Percentiles rank a stretch among this genome's conserved stretches.
Evolutionary conservation across 2,888 invertebrate genomes (phyloP).

Genomic region (Automeris io): DNA sequence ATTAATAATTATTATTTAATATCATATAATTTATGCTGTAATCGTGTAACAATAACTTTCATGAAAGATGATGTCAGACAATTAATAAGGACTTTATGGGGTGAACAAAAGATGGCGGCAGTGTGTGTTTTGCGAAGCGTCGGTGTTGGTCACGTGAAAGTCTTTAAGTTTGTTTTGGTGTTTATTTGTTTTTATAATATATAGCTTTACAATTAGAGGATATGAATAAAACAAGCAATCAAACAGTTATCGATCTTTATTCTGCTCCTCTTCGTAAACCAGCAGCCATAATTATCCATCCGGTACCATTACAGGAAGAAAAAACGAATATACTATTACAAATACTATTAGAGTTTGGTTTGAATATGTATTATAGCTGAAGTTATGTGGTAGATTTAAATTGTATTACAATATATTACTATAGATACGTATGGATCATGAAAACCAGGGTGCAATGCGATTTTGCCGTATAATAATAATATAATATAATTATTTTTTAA

Average conservation of each 20-base stretch:
- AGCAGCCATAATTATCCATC: slow-evolving; percentile 74
- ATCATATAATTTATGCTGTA: too few species aligned
- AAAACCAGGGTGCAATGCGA: slow-evolving; percentile 75
- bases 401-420: slow-evolving; percentile 68
- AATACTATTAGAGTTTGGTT: slow-evolving; percentile 75
- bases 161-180: too few species aligned
- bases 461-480: slow-evolving; percentile 44
- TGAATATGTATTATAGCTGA: slow-evolving; percentile 75
- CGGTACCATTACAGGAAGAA: slow-evolving; percentile 76
- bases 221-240: slow-evolving; percentile 61
- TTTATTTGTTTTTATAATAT: too few species aligned
- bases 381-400: slow-evolving; percentile 70
- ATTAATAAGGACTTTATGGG: too few species aligned
- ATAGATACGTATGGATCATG: slow-evolving; percentile 70
- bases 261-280: slow-evolving; percentile 68
- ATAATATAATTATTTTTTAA: slow-evolving; percentile 36
- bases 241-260: slow-evolving; percentile 77
- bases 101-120: too few species aligned
- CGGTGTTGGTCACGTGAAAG: too few species aligned
- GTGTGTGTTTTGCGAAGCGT: too few species aligned
- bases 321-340: slow-evolving; percentile 73
- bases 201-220: not conserved
- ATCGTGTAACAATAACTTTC: too few species aligned
- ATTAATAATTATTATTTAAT: too few species aligned
- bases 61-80: too few species aligned